Base-by-base conservation (phyloP, 2,888 invertebrate species). In the Pimpla rufipes region DNA sequence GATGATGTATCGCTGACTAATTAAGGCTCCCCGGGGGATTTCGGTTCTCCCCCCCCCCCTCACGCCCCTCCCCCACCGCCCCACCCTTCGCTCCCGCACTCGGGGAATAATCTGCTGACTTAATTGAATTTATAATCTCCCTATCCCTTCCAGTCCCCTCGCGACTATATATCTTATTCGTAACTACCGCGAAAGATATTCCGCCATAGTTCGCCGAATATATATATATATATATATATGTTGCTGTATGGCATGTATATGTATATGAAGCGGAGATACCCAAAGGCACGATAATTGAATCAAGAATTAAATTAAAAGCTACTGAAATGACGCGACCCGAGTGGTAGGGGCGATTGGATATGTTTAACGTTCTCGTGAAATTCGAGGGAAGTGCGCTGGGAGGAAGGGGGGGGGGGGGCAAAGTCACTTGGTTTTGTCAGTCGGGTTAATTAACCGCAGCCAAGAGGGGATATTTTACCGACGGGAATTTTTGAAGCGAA, bases 61-160 rank as follows among this genome's bases (percentile, higher is more conserved):
- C 67, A 13, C 13, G 10, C n/a, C 23, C 66, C 11, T 40, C 40
- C 55, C 71, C 16, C 57, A 23, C 11, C 45, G 4, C 29, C 16
- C 18, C 7, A 2, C 37, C 37, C 66, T 55, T 64, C 73, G 55
- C 37, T 45, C 64, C 64, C 64, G 23, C 67, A 73, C 79, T 76
- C 29, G 66, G 45, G 55, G 76, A 79, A 83, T 83, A 83, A 83
- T 83, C 83, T 79, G 73, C 73, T 73, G 76, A 79, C 83, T 83
- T 83, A 83, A 83, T 83, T 83, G 83, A 83, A 83, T 83, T 83
- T 83, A 83, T 83, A 83, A 83, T 83, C 83, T 75, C 68, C 23
- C 79, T 57, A n/a, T 47, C 66, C 70, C 59, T 68, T 67, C 55
- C 16, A 11, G 29, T 29, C 29, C 23, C 5, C 55, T 21, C 23